Evolutionary conservation across 2,797 vertebrate species (phyloP).

Genomic region (Anas capensis): DNA sequence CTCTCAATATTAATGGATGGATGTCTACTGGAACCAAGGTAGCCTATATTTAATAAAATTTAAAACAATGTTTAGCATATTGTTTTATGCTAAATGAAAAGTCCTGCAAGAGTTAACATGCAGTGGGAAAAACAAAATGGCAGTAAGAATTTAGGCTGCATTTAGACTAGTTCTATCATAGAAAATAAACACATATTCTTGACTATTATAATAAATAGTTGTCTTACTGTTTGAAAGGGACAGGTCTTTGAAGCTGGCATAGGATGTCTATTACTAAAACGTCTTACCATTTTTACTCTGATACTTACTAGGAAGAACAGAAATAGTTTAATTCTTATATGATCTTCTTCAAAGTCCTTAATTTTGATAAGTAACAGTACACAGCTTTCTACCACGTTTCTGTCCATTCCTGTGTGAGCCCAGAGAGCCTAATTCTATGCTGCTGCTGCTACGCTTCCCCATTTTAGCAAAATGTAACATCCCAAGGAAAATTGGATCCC

Average conservation of each 20-base stretch:
- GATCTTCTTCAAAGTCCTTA: neutral
- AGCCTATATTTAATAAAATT: neutral
- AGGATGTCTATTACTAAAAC: neutral
- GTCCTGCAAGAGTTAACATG: neutral
- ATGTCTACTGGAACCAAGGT: neutral
- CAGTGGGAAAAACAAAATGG: neutral
- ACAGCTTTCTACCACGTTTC: neutral
- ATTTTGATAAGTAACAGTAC: neutral
- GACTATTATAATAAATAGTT: neutral
- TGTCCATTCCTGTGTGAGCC: neutral
- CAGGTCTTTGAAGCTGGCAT: neutral
- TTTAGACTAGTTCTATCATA: neutral
- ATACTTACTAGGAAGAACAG: neutral
- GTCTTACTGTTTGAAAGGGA: neutral
- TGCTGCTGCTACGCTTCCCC: neutral
- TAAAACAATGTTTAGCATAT: neutral
- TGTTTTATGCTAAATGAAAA: neutral
- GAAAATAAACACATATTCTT: neutral
- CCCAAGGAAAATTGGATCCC: neutral
- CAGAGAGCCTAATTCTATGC: neutral
- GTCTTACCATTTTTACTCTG: neutral
- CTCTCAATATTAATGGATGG: neutral
- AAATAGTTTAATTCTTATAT: neutral
- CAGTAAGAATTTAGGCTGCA: neutral
- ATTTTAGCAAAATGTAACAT: neutral